Percentiles rank a stretch among this genome's conserved stretches.
These are phyloP conservation scores for Brachymystax lenok DNA, from an alignment of 2,797 vertebrate genomes.

Conservation along the genomic window DNA sequence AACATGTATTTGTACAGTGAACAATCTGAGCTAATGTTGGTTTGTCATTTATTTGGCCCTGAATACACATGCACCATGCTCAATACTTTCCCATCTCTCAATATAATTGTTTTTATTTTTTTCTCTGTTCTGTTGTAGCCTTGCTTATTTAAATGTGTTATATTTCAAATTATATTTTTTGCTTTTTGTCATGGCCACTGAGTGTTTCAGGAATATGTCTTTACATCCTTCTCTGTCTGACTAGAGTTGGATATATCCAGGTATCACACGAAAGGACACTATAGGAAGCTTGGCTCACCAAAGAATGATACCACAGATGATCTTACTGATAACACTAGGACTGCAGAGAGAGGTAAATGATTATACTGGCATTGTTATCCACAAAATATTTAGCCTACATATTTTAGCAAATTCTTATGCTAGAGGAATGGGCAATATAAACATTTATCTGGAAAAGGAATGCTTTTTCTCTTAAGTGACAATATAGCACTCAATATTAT, in stretches of 20 bases:
- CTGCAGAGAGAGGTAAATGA: background rate
- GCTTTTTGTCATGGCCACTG: background rate
- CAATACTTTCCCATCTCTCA: background rate
- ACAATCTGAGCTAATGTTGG: background rate
- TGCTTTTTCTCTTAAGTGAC: no score
- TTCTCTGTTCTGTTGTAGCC: no score
- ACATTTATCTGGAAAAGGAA: no score
- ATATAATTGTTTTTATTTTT: no score
- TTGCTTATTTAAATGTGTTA: no score
- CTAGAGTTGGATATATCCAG: constrained; percentile 32
- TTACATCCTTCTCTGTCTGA: constrained; percentile 23
- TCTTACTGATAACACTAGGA: background rate
- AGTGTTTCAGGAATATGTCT: background rate
- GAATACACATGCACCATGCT: background rate
- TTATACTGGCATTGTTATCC: background rate
- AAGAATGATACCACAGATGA: constrained; percentile 15
- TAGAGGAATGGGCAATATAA: no score
- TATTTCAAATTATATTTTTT: no score
- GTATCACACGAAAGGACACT: constrained; percentile 17
- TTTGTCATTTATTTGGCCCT: background rate
- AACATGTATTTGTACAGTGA: background rate
- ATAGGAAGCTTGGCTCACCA: constrained; percentile 17
- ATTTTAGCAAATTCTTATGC: no score
- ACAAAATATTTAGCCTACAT: background rate
- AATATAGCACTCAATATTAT: background rate